Evolutionary conservation across 2,888 invertebrate species (phyloP).

Genomic region (Stenchaetothrips biformis): DNA sequence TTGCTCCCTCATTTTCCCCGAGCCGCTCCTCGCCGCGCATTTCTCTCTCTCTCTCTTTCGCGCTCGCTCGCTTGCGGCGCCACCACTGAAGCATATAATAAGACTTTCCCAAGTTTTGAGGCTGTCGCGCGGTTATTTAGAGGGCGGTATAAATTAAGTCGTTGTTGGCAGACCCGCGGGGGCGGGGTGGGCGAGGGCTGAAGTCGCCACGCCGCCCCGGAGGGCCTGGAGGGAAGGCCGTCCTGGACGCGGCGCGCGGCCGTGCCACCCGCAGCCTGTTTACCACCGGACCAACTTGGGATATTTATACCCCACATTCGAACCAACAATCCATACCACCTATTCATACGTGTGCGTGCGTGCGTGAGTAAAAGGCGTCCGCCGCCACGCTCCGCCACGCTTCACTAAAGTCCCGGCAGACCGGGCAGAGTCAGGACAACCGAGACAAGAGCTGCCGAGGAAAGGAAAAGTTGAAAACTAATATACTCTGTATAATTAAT

Average conservation of each 20-base stretch:
- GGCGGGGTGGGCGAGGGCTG: too few relatives aligned
- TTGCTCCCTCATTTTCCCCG: not conserved
- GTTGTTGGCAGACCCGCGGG: slow-evolving; percentile 9
- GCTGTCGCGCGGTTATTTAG: slow-evolving; percentile 22
- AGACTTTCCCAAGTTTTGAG: slow-evolving; percentile 24
- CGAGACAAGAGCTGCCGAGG: slow-evolving; percentile 16
- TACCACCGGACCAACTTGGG: not conserved
- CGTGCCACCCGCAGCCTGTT: slow-evolving; percentile 17
- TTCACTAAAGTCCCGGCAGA: not conserved
- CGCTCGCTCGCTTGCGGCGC: not conserved
- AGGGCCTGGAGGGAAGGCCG: too few relatives aligned
- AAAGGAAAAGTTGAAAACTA: slow-evolving; percentile 25
- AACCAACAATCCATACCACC: not conserved
- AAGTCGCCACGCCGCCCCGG: too few relatives aligned
- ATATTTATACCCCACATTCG: not conserved
- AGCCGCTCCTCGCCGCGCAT: too few relatives aligned
- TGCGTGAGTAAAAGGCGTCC: not conserved
- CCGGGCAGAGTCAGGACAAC: not conserved
- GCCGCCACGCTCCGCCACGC: not conserved
- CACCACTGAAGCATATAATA: slow-evolving; percentile 19
- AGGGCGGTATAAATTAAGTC: slow-evolving; percentile 23
- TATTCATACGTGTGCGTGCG: not conserved
- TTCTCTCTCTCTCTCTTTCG: not conserved
- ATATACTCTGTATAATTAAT: slow-evolving; percentile 25
- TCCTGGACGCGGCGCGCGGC: not conserved